Evolutionary conservation across 2,113 vertebrate species (phyloP).

Genomic region (Cyprinodon tularosa): DNA sequence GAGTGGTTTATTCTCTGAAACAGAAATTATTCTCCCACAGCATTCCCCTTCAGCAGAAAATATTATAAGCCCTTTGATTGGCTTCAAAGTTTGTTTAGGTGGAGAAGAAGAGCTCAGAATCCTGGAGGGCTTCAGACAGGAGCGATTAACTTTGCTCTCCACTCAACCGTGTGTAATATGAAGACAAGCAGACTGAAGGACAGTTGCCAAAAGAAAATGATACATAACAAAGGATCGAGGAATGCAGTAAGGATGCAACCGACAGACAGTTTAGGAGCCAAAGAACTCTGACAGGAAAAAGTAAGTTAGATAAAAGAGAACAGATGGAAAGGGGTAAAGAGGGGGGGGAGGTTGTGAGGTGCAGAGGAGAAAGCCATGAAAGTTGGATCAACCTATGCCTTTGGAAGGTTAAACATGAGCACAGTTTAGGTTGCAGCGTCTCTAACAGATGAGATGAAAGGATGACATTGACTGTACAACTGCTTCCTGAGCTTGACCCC

Average conservation of each 20-base stretch:
- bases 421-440: slow-evolving; percentile 52
- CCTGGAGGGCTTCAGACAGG: slow-evolving; percentile 55
- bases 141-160: slow-evolving; percentile 67
- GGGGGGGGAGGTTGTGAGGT: slow-evolving; percentile 39
- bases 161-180: slow-evolving; percentile 61
- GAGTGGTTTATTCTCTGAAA: slow-evolving; percentile 53
- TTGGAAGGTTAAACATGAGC: slow-evolving; percentile 64
- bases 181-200: slow-evolving; percentile 39
- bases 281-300: slow-evolving; percentile 57
- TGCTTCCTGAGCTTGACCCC: slow-evolving; percentile 66
- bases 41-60: slow-evolving; percentile 43
- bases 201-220: slow-evolving; percentile 44
- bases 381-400: slow-evolving; percentile 54
- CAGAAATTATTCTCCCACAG: slow-evolving; percentile 60
- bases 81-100: slow-evolving; percentile 71
- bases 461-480: slow-evolving; percentile 61
- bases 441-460: slow-evolving; percentile 66
- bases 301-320: slow-evolving; percentile 48
- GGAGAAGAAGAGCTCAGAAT: slow-evolving; percentile 49
- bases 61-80: slow-evolving; percentile 67
- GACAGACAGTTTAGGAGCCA: slow-evolving; percentile 45
- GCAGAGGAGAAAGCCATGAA: slow-evolving; percentile 38
- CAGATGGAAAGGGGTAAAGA: slow-evolving; percentile 66
- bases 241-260: slow-evolving; percentile 29
- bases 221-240: slow-evolving; percentile 40